phyloP scores from a whole-genome alignment of 2,113 vertebrate species.

The Lophochroa leadbeateri region DNA sequence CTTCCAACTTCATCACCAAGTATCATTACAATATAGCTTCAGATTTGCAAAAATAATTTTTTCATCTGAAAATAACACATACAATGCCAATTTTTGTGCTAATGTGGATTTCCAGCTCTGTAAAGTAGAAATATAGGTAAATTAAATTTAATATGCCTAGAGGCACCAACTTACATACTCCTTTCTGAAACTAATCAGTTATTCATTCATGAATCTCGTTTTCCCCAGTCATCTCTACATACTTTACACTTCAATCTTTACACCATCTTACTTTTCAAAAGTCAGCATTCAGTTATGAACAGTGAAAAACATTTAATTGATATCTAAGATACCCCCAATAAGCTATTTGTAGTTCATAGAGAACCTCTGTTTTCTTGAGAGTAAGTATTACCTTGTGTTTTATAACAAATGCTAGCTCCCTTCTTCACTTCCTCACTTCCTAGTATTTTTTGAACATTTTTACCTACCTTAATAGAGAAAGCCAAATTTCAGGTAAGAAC shows the following conservation, averaged over 20 bases:
- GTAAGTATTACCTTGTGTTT: not conserved
- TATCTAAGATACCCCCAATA: not conserved
- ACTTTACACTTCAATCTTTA: not conserved
- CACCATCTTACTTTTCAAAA: not conserved
- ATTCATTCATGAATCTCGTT: conserved; percentile 38
- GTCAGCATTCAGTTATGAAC: not conserved
- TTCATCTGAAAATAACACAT: not conserved
- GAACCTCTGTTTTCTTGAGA: not conserved
- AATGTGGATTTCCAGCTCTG: conserved; percentile 3
- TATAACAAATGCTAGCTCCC: not conserved
- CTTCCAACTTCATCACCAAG: not conserved
- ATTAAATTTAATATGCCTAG: conserved; percentile 49
- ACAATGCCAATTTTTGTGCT: not conserved
- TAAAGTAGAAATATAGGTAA: conserved; percentile 12
- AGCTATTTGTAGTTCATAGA: not conserved
- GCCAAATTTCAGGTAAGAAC: not conserved
- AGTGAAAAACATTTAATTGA: not conserved
- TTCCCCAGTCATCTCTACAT: not conserved
- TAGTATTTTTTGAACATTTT: not conserved
- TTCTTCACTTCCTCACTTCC: not conserved
- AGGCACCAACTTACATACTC: not conserved
- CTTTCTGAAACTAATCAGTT: conserved; percentile 40
- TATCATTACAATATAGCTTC: not conserved
- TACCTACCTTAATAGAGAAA: not conserved
- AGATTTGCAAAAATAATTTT: conserved; percentile 38